Evolutionary conservation across 2,888 invertebrate species (phyloP).

Genomic region (Latrodectus elegans): DNA sequence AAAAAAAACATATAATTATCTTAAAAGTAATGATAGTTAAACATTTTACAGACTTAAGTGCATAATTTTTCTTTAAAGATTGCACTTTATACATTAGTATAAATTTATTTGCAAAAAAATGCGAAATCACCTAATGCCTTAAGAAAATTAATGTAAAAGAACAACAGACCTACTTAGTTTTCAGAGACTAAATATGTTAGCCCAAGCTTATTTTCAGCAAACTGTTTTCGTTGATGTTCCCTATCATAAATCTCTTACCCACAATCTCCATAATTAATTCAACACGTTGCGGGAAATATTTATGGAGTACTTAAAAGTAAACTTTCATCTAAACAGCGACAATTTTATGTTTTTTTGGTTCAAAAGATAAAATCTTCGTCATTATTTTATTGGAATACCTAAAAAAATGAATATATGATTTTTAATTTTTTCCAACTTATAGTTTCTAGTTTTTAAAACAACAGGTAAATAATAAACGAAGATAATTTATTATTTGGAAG

Average conservation of each 20-base stretch:
- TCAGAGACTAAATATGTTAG: conserved; percentile 38
- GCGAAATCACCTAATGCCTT: too few species aligned
- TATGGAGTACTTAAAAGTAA: conserved; percentile 46
- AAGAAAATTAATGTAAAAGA: too few species aligned
- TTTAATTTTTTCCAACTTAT: neutral
- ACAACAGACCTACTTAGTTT: neutral
- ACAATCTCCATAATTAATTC: conserved; percentile 45
- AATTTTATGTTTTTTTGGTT: neutral
- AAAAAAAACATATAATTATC: too few species aligned
- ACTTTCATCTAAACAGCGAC: conserved; percentile 35
- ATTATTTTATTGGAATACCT: conserved; percentile 19
- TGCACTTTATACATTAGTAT: too few species aligned
- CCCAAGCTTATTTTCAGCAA: conserved; percentile 23
- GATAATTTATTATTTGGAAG: too few species aligned
- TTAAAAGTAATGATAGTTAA: too few species aligned
- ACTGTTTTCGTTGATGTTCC: conserved; percentile 31
- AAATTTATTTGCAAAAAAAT: too few species aligned
- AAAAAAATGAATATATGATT: neutral
- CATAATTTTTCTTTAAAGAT: too few species aligned
- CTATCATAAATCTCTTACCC: conserved; percentile 42
- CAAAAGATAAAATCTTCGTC: neutral
- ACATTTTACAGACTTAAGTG: too few species aligned
- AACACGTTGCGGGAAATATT: conserved; percentile 29
- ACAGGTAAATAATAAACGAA: too few species aligned
- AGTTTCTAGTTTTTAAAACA: neutral